These are phyloP conservation scores for Mesocricetus auratus DNA, from an alignment of 2,113 vertebrate species.

Conservation along the genomic window DNA sequence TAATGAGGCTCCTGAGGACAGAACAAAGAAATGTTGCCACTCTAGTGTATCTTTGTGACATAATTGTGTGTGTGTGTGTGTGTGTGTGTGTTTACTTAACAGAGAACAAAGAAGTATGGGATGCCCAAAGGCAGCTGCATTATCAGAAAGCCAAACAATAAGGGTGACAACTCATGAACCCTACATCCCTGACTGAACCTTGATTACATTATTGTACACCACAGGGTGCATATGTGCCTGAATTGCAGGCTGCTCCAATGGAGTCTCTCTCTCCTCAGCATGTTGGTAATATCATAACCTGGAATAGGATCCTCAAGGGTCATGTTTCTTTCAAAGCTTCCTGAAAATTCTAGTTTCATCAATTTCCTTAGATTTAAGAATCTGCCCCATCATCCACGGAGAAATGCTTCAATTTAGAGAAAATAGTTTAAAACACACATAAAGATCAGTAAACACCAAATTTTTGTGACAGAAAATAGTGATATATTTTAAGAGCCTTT, in stretches of 20 bases:
- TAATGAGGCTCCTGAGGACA: not conserved
- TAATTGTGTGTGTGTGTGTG: too few relatives aligned
- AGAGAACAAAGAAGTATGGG: not conserved
- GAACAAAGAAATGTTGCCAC: not conserved
- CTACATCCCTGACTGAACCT: not conserved
- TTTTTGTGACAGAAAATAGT: constrained; percentile 28
- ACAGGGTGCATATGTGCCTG: too few relatives aligned
- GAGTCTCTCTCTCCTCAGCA: not conserved
- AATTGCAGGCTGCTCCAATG: not conserved
- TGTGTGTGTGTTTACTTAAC: not conserved
- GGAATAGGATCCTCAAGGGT: not conserved
- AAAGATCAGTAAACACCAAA: not conserved
- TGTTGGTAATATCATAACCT: not conserved
- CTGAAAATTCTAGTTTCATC: not conserved
- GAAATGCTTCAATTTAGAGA: not conserved
- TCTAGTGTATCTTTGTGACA: not conserved
- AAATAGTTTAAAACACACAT: not conserved
- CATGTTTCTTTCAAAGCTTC: not conserved
- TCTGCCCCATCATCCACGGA: not conserved
- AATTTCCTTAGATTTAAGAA: not conserved
- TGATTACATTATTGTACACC: not conserved
- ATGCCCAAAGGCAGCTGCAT: not conserved
- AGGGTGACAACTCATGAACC: not conserved
- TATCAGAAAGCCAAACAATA: not conserved
- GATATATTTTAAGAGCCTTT: not conserved